Evolutionary conservation across 2,797 vertebrate genomes (phyloP).

Genomic region (Apogon talboti): DNA sequence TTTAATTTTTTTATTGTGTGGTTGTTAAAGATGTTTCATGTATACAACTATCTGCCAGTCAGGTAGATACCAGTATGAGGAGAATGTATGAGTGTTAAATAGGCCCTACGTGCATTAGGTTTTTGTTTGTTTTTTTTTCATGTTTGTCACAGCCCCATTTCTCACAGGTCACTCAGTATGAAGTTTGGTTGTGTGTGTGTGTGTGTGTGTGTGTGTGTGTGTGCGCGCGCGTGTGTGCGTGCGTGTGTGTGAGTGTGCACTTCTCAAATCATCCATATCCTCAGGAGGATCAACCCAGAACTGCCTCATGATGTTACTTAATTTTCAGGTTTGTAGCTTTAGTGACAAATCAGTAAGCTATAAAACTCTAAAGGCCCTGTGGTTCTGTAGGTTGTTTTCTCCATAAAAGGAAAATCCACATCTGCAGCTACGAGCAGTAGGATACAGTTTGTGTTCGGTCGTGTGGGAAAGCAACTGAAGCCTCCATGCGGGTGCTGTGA

Average conservation of each 20-base stretch:
- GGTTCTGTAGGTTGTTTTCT: constrained; percentile 29
- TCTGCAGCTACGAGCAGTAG: constrained; percentile 21
- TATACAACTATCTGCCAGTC: constrained; percentile 72
- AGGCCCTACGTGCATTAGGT: not conserved
- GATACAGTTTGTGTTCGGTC: constrained; percentile 19
- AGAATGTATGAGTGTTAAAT: constrained; percentile 28
- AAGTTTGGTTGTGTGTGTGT: constrained; percentile 1
- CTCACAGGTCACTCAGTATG: constrained; percentile 31
- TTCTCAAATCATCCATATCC: constrained; percentile 55
- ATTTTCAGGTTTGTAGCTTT: constrained; percentile 64
- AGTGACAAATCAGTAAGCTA: constrained; percentile 39
- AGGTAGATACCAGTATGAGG: constrained; percentile 56
- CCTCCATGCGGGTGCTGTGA: constrained; percentile 65
- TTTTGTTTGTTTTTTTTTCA: no score
- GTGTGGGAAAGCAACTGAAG: constrained; percentile 34
- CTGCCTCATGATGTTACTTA: constrained; percentile 57
- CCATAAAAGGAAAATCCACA: constrained; percentile 20
- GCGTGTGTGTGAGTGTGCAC: no score
- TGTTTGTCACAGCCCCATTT: constrained; percentile 38
- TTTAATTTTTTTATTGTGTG: constrained; percentile 50
- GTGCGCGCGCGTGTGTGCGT: constrained; percentile 5
- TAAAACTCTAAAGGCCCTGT: constrained; percentile 39
- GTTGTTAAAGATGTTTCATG: constrained; percentile 50
- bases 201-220: constrained; percentile 2
- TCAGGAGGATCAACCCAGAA: constrained; percentile 67